A percentile compares a stretch with the other conserved stretches of the same genome.
Conservation (phyloP, 2,113 vertebrate genomes). For the Ophiodon elongatus region DNA sequence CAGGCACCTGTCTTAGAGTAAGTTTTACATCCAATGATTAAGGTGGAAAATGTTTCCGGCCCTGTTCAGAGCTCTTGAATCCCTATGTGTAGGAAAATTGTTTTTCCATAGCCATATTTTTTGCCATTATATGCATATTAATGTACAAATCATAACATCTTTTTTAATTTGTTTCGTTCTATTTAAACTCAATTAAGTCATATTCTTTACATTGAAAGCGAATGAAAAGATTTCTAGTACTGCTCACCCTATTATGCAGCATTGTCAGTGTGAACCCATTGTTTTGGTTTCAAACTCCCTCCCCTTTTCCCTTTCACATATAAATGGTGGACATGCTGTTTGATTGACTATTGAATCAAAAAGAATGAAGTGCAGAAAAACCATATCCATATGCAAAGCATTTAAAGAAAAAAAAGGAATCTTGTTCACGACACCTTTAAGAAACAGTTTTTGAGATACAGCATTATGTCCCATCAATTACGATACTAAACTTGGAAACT, state of each 20-base stretch:
- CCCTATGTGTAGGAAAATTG: background rate
- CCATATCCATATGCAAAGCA: background rate
- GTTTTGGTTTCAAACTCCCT: background rate
- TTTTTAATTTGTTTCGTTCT: background rate
- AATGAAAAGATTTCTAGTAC: background rate
- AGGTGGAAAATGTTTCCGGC: background rate
- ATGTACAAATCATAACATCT: background rate
- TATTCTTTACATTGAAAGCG: too few relatives aligned
- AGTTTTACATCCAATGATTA: background rate
- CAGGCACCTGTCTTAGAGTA: background rate
- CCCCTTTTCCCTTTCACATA: background rate
- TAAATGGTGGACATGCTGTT: background rate
- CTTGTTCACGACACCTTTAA: background rate
- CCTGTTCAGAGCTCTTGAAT: background rate
- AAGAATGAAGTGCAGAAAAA: background rate
- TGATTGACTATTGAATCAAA: background rate
- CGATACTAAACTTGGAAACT: background rate
- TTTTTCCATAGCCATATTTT: background rate
- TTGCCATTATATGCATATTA: background rate
- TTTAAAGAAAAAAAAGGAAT: background rate
- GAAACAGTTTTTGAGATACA: background rate
- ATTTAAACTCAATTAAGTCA: background rate
- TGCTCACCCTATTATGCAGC: background rate
- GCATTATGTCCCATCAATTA: background rate
- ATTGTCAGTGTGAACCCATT: background rate